Evolutionary conservation across 2,888 invertebrate genomes (phyloP).

Genomic region (Sarcophaga variegata): DNA sequence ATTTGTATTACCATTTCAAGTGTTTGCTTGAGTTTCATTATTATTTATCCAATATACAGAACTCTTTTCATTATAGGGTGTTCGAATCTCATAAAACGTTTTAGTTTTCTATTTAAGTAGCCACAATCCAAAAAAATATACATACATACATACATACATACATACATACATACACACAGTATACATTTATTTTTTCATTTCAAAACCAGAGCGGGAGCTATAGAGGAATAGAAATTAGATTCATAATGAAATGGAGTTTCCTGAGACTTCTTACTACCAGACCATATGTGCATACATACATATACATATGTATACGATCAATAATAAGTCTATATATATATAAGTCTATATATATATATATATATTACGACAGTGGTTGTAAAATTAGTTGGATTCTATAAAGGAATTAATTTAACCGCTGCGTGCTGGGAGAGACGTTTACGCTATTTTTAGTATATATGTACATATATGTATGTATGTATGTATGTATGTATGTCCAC

Average conservation of each 20-base stretch:
- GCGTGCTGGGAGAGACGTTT: constrained; percentile 45
- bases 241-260: too few relatives aligned
- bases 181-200: neutral
- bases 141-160: too few relatives aligned
- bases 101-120: neutral
- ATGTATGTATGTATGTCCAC: neutral
- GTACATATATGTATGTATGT: too few relatives aligned
- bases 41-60: neutral
- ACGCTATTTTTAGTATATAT: constrained; percentile 15
- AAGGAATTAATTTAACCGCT: constrained; percentile 40
- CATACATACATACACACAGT: neutral
- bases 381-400: neutral
- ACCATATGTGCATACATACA: too few relatives aligned
- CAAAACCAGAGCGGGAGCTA: neutral
- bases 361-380: neutral
- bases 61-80: neutral
- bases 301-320: too few relatives aligned
- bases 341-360: neutral
- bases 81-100: neutral
- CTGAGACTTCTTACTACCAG: too few relatives aligned
- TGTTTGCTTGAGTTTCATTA: neutral
- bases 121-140: neutral
- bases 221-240: neutral
- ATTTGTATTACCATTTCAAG: too few relatives aligned
- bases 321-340: neutral